These are phyloP conservation scores for Callipepla squamata DNA, from an alignment of 2,113 vertebrate genomes.

Conservation along the genomic window DNA sequence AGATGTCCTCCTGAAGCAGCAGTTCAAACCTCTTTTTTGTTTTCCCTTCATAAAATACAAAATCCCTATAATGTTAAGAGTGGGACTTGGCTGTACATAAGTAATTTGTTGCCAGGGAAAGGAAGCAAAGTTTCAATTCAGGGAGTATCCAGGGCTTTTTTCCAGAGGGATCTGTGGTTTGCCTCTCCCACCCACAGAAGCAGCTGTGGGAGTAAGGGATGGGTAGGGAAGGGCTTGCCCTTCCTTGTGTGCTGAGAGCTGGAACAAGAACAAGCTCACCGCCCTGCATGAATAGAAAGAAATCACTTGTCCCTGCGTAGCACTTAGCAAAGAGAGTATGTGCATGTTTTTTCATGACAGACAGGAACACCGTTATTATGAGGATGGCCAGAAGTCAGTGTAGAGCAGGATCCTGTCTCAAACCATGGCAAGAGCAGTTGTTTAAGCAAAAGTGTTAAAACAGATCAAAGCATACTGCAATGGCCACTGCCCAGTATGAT, in stretches of 20 bases:
- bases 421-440: neutral
- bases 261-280: slow-evolving; percentile 7
- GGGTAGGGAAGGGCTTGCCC: slow-evolving; percentile 49
- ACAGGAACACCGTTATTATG: neutral
- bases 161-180: slow-evolving; percentile 60
- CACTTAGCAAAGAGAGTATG: neutral
- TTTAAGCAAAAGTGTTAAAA: neutral
- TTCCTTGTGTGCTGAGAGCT: slow-evolving; percentile 9
- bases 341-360: neutral
- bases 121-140: slow-evolving; percentile 49
- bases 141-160: slow-evolving; percentile 59
- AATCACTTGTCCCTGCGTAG: neutral
- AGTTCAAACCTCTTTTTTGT: neutral
- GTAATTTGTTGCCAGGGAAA: slow-evolving; percentile 46
- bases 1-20: slow-evolving; percentile 40
- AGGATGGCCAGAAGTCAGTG: neutral
- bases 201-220: slow-evolving; percentile 44
- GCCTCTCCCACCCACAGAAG: slow-evolving; percentile 60
- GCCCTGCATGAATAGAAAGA: neutral
- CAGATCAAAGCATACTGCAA: neutral
- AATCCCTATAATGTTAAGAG: slow-evolving; percentile 10
- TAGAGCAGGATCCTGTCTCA: neutral
- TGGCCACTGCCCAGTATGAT: neutral
- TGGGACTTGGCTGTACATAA: slow-evolving; percentile 15
- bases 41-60: neutral